phyloP scores from a whole-genome alignment of 2,113 vertebrate genomes.

The Lepisosteus osseus region DNA sequence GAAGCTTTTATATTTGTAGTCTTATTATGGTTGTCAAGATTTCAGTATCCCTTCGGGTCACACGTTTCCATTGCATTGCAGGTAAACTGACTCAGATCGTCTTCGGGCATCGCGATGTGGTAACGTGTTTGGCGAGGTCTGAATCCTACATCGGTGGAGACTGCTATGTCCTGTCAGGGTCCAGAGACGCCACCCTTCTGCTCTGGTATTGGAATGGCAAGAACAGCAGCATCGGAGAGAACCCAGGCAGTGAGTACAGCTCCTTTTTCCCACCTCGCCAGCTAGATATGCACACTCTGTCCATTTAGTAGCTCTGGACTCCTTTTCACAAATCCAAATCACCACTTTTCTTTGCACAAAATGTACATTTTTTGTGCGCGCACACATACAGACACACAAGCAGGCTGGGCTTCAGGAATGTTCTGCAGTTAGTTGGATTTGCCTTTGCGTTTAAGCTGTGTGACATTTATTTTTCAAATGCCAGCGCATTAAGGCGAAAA shows the following conservation, averaged over 20 bases:
- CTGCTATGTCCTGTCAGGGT: constrained; percentile 93
- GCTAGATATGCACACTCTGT: too few relatives aligned
- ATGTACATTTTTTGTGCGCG: too few relatives aligned
- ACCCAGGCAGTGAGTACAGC: constrained; percentile 73
- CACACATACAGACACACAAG: too few relatives aligned
- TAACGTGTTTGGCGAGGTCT: constrained; percentile 88
- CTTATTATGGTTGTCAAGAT: constrained; percentile 29
- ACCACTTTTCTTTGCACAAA: too few relatives aligned
- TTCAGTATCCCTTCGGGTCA: too few relatives aligned
- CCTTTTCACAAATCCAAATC: too few relatives aligned
- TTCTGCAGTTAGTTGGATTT: neutral
- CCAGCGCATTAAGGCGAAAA: neutral
- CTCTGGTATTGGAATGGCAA: constrained; percentile 99
- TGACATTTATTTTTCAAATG: constrained; percentile 11
- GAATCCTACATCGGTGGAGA: constrained; percentile 97
- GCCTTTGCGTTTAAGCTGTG: neutral
- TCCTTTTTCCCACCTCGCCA: too few relatives aligned
- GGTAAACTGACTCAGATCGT: constrained; percentile 95
- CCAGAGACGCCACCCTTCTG: constrained; percentile 90
- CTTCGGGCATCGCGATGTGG: constrained; percentile 94
- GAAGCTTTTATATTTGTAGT: constrained; percentile 31
- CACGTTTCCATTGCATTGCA: constrained; percentile 34
- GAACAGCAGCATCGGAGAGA: constrained; percentile 84
- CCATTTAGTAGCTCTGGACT: too few relatives aligned
- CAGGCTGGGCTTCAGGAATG: too few relatives aligned